phyloP scores from a whole-genome alignment of 2,888 invertebrate species.

The Autographa gamma region DNA sequence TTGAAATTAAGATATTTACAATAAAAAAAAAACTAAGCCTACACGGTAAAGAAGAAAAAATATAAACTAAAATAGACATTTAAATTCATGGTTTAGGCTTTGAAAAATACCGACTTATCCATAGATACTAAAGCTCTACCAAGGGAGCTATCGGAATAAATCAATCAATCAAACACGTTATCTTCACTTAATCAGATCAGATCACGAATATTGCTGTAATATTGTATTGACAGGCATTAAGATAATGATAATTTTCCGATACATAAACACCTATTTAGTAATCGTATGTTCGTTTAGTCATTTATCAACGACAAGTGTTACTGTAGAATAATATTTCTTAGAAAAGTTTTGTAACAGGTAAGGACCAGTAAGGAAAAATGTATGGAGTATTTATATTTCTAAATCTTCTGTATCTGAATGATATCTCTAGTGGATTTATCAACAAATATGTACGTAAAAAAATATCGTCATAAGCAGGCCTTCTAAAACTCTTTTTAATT shows the following conservation, averaged over 20 bases:
- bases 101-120: neutral
- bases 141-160: neutral
- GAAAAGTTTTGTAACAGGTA: neutral
- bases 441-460: neutral
- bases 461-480: neutral
- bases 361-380: neutral
- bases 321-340: neutral
- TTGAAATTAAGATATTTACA: too few species aligned
- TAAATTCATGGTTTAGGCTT: neutral
- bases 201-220: constrained; percentile 1
- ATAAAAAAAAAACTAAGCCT: too few species aligned
- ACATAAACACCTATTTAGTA: neutral
- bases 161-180: neutral
- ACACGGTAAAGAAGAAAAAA: too few species aligned
- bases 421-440: too few species aligned
- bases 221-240: neutral
- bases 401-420: too few species aligned
- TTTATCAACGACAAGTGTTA: neutral
- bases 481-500: neutral
- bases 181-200: neutral
- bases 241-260: constrained; percentile 4
- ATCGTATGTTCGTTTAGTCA: neutral
- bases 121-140: neutral
- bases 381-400: neutral
- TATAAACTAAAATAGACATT: too few species aligned